Evolutionary conservation across 2,113 vertebrate genomes (phyloP), one percentile per base, ranked within the genome.

Genomic region (Podilymbus podiceps): DNA sequence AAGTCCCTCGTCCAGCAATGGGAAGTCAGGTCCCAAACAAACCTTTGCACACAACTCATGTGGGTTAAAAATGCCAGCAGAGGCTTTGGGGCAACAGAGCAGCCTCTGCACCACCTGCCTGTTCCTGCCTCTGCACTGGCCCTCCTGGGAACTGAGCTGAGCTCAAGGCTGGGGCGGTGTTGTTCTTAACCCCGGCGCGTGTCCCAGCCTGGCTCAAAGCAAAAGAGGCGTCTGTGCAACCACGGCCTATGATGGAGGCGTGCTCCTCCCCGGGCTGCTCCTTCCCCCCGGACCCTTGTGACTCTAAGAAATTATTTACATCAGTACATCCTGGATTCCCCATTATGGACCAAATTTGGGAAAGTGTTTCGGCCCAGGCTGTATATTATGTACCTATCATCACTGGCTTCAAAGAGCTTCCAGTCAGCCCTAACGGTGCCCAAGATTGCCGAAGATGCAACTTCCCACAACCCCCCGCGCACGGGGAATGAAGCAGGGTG

Each of bases 381-480:
- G 15, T 68, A 25, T 53, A 93, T 81, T 69, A 66, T 55, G 15
- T 16, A 52, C 25, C 7, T 71, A 7, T 62, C 62, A 52, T 52
- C 31, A 6, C 5, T 72, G 79, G 71, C 33, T 85, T 85, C 75
- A 83, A 11, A 0, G 6, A 88, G 12, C 28, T 80, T 80, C 55
- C 53, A 47, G 9, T 23, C 47, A 85, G 47, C 19, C 25, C 49
- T 74, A 38, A 18, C 0, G 0, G 16, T 31, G 15, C 14, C 28
- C 35, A 42, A 53, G 40, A 24, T 5, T 27, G 64, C 21, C 1
- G 5, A 60, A 62, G 22, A 31, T 2, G 1, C 0, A 0, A 40
- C 33, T 73, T 60, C 20, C n/a, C 3, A 0, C 23, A 68, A 40
- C 12, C 8, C 17, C 4, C 6, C 2, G 0, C 40, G 8, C 16